These are phyloP conservation scores for Merluccius polli DNA, from an alignment of 2,797 vertebrate species.

Conservation along the genomic window DNA sequence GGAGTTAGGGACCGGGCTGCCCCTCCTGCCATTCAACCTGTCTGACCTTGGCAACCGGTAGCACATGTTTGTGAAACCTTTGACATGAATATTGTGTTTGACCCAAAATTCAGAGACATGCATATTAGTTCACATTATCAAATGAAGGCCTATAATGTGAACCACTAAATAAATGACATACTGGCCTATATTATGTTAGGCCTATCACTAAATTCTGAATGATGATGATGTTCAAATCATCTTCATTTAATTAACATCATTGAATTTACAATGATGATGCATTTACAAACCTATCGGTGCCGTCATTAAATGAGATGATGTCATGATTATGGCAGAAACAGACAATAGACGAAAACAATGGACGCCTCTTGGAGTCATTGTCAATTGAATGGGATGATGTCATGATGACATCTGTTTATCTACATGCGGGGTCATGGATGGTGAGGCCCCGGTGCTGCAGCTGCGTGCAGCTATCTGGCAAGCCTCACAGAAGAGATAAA, in stretches of 20 bases:
- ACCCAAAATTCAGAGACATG: background rate
- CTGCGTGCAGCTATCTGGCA: slow-evolving; percentile 1
- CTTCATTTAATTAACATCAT: background rate
- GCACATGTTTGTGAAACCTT: too few relatives aligned
- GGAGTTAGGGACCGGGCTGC: too few relatives aligned
- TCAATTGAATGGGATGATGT: slow-evolving; percentile 33
- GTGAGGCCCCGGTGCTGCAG: slow-evolving; percentile 16
- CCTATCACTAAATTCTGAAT: background rate
- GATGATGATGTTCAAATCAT: too few relatives aligned
- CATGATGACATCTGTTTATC: slow-evolving; percentile 16
- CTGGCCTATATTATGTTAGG: too few relatives aligned
- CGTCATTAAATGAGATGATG: background rate
- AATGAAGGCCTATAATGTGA: background rate
- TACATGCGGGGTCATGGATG: slow-evolving; percentile 5
- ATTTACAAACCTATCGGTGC: too few relatives aligned
- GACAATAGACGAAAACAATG: background rate
- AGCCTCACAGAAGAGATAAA: background rate
- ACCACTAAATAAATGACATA: background rate
- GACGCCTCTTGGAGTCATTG: slow-evolving; percentile 14
- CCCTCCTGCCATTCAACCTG: background rate
- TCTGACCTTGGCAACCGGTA: background rate
- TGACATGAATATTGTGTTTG: background rate
- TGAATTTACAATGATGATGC: background rate
- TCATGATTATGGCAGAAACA: background rate
- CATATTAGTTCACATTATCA: background rate